A percentile compares a stretch with the other conserved stretches of the same genome.
Conservation (phyloP, 2,797 vertebrate species). For the Apogon talboti region DNA sequence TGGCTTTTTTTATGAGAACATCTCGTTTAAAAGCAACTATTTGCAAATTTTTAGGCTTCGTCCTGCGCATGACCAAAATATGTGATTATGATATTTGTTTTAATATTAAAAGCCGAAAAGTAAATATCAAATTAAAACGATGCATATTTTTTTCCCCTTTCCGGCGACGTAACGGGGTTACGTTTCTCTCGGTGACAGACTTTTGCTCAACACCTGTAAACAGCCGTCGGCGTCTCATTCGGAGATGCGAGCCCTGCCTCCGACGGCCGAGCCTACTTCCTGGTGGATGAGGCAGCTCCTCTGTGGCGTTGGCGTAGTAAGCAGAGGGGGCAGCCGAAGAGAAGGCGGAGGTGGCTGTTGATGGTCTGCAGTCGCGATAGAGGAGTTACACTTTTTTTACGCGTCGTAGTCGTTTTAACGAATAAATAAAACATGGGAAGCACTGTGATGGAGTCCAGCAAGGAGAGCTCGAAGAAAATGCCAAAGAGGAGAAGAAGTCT, state of each 20-base stretch:
- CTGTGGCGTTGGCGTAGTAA: conserved; percentile 47
- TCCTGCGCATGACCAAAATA: too few species aligned
- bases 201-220: conserved; percentile 59
- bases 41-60: too few species aligned
- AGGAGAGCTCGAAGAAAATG: conserved; percentile 78
- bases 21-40: background rate
- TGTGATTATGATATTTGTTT: background rate
- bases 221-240: conserved; percentile 6
- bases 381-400: background rate
- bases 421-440: conserved; percentile 78
- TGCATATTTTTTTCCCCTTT: background rate
- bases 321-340: conserved; percentile 16
- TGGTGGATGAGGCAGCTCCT: conserved; percentile 61
- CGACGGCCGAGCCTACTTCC: conserved; percentile 70
- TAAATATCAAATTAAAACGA: background rate
- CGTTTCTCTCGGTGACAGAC: background rate
- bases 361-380: conserved; percentile 16
- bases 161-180: background rate
- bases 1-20: too few species aligned
- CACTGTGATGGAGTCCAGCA: conserved; percentile 82
- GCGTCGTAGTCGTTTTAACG: conserved; percentile 1
- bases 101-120: too few species aligned
- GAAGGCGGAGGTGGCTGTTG: conserved; percentile 22
- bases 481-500: conserved; percentile 81
- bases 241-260: conserved; percentile 52